Conservation (phyloP, 2,113 vertebrate genomes). For the Brachionichthys hirsutus region DNA sequence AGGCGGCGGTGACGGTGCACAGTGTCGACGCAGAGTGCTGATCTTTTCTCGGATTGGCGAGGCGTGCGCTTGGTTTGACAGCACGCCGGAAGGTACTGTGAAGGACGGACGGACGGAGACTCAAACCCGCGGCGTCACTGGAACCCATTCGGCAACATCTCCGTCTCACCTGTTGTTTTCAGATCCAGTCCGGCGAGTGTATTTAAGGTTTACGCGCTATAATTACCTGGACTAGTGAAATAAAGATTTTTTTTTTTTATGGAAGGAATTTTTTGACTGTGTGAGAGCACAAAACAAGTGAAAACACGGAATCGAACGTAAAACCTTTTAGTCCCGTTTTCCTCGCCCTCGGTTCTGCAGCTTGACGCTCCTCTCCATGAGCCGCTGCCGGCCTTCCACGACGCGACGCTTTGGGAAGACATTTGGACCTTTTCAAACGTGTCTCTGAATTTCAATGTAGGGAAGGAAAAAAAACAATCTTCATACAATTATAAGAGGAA, state of each 20-base stretch:
- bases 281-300: slow-evolving; percentile 14
- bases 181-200: background rate
- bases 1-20: slow-evolving; percentile 96
- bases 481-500: slow-evolving; percentile 66
- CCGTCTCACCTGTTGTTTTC: slow-evolving; percentile 6
- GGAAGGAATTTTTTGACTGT: slow-evolving; percentile 26
- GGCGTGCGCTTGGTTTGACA: slow-evolving; percentile 11
- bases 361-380: slow-evolving; percentile 11
- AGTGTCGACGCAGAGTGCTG: slow-evolving; percentile 95
- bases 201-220: background rate
- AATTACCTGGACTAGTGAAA: slow-evolving; percentile 8
- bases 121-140: background rate
- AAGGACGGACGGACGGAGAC: slow-evolving; percentile 13
- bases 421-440: slow-evolving; percentile 24
- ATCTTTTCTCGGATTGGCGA: slow-evolving; percentile 48
- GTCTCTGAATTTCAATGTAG: slow-evolving; percentile 38
- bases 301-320: slow-evolving; percentile 18
- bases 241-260: slow-evolving; percentile 17
- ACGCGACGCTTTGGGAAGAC: background rate
- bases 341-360: background rate
- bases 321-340: slow-evolving; percentile 5
- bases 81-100: slow-evolving; percentile 9
- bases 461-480: slow-evolving; percentile 75
- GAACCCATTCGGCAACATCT: background rate
- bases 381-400: background rate